phyloP scores from a whole-genome alignment of 1,140 invertebrate species.

The Tetragnatha versicolor region DNA sequence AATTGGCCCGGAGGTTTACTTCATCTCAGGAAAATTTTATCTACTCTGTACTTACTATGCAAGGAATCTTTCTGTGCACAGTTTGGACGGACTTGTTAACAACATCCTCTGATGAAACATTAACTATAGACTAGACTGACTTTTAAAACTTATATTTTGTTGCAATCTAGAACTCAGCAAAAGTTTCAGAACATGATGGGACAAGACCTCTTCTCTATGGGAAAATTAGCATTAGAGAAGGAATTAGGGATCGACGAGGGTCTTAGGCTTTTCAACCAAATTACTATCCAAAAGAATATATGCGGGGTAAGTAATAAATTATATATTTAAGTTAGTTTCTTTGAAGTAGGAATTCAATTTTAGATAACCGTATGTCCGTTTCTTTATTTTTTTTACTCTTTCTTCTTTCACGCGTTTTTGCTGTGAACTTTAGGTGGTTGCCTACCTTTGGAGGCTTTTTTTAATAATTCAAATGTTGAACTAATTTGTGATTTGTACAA shows the following conservation, averaged over 20 bases:
- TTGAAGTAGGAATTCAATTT: no score
- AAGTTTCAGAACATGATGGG: constrained; percentile 38
- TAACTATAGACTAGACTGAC: background rate
- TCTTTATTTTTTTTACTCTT: no score
- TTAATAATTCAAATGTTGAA: no score
- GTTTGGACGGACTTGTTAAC: background rate
- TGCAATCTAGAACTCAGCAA: constrained; percentile 27
- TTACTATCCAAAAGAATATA: constrained; percentile 37
- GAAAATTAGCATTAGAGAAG: constrained; percentile 13
- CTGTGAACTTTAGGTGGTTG: no score
- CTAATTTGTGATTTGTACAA: no score
- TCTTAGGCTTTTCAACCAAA: constrained; percentile 30
- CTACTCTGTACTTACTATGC: background rate
- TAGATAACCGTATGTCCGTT: no score
- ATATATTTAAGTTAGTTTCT: no score
- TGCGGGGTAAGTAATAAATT: constrained; percentile 21
- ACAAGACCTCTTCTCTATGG: constrained; percentile 1
- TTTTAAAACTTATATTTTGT: background rate
- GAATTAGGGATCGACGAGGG: constrained; percentile 30
- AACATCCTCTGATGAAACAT: background rate
- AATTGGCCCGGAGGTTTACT: no score
- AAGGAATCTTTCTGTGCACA: background rate
- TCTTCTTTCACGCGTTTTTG: no score
- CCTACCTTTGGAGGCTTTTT: no score
- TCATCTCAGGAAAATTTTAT: no score